These are phyloP conservation scores for Oophaga sylvatica DNA, from an alignment of 2,797 vertebrate species.

Conservation along the genomic window DNA sequence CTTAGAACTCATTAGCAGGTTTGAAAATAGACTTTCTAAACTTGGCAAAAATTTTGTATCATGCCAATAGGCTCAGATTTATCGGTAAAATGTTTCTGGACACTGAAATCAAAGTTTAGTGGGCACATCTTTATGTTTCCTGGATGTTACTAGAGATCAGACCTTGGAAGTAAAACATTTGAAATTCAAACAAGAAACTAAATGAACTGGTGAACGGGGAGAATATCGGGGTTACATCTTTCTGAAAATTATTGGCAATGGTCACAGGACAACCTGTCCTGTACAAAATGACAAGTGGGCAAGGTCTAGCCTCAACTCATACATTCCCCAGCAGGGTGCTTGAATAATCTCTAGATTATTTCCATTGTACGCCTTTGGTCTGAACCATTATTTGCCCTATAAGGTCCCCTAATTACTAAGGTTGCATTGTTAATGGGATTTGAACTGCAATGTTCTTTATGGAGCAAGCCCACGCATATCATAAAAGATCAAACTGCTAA, in stretches of 20 bases:
- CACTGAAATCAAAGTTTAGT: too few relatives aligned
- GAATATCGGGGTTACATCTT: slow-evolving; percentile 30
- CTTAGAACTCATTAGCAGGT: too few relatives aligned
- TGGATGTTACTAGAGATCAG: not conserved
- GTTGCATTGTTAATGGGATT: slow-evolving; percentile 50
- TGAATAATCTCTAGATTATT: slow-evolving; percentile 49
- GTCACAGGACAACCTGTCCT: slow-evolving; percentile 35
- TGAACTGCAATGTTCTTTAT: slow-evolving; percentile 49
- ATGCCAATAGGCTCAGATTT: too few relatives aligned
- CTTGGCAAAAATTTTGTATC: too few relatives aligned
- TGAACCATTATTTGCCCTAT: slow-evolving; percentile 44
- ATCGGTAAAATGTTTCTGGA: too few relatives aligned
- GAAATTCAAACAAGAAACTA: slow-evolving; percentile 29
- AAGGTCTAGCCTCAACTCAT: slow-evolving; percentile 47
- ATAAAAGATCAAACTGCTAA: slow-evolving; percentile 48
- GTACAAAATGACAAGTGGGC: slow-evolving; percentile 32
- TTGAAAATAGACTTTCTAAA: too few relatives aligned
- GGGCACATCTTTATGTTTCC: not conserved
- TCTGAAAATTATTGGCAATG: slow-evolving; percentile 31
- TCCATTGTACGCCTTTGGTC: slow-evolving; percentile 31
- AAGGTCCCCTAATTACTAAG: slow-evolving; percentile 40
- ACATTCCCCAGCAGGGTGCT: slow-evolving; percentile 42
- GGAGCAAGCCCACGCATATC: slow-evolving; percentile 50
- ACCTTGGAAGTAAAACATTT: slow-evolving; percentile 34
- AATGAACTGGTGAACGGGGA: not conserved